Evolutionary conservation across 2,113 vertebrate genomes (phyloP), one percentile per base, ranked within the genome.

Genomic region (Platysternon megacephalum): DNA sequence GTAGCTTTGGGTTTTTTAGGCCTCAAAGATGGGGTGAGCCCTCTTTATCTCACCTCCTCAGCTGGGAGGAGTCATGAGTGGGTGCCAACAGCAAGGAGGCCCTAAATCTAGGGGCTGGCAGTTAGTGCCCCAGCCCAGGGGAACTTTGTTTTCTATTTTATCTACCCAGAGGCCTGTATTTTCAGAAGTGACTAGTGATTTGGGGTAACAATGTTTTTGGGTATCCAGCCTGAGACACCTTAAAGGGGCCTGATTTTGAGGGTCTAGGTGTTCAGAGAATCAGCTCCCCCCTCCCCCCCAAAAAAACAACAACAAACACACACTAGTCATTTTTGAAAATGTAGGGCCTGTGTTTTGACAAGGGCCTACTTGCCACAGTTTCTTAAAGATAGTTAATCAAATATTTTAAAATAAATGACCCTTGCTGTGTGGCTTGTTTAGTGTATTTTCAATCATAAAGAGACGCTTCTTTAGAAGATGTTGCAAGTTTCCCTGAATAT

Each of bases 361-460:
- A 80, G 13, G 11, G 48, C 84, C 76, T 52, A 83, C 61, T 44
- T 85, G 3, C 19, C 55, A 39, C 29, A 35, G 91, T 91, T 32
- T 46, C 89, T 86, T 56, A 81, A 95, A 48, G 28, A 58, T 6
- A 28, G 10, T 90, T 79, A 88, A 91, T 93, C 82, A 95, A 91
- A 90, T 74, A 79, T 88, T 91, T 84, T 35, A 79, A 3, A 88
- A 65, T 35, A 65, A 65, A 65, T 65, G 22, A 42, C 72, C 22
- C 6, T 12, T 44, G 21, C n/a, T 74, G 68, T 24, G 72, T 35
- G 21, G 21, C 49, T 44, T 88, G 74, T 48, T 95, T 79, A 24
- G n/a, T 13, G 22, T 35, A 74, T 74, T 74, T 74, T 39, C 19
- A 91, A 42, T 58, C 56, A 90, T 10, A 53, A 48, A 92, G 42